A percentile compares a stretch with the other conserved stretches of the same genome.
phyloP scores from a whole-genome alignment of 2,797 vertebrate genomes.

The Capromys pilorides region DNA sequence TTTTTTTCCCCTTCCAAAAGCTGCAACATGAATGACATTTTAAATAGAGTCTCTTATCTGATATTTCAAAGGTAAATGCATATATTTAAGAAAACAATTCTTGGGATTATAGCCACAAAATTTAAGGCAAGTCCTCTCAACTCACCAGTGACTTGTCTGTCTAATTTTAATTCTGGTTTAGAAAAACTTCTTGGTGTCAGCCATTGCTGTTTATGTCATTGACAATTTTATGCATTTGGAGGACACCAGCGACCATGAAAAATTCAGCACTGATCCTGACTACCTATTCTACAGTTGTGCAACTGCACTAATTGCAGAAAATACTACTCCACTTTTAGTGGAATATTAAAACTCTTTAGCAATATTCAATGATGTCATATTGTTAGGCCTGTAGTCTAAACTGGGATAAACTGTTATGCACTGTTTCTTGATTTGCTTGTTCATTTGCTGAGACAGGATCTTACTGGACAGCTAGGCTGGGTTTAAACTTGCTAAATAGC shows the following conservation, averaged over 20 bases:
- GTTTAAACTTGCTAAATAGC: neutral
- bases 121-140: neutral
- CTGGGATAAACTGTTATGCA: neutral
- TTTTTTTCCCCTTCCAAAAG: neutral
- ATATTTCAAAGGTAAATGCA: constrained; percentile 29
- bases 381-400: neutral
- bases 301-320: neutral
- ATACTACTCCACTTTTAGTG: neutral
- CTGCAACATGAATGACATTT: constrained; percentile 9
- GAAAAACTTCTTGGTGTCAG: neutral
- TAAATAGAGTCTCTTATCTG: neutral
- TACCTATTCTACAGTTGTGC: neutral
- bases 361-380: neutral
- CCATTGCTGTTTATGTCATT: neutral
- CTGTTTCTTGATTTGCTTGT: constrained; percentile 10
- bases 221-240: neutral
- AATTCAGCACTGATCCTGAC: neutral
- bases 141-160: neutral
- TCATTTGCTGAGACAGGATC: neutral
- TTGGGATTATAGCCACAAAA: neutral
- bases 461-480: neutral
- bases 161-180: neutral
- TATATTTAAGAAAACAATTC: constrained; percentile 4
- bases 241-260: neutral
- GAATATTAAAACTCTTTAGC: neutral